Evolutionary conservation across 2,888 invertebrate genomes (phyloP), one percentile per base, ranked within the genome.

Genomic region (Perithous albicinctus): DNA sequence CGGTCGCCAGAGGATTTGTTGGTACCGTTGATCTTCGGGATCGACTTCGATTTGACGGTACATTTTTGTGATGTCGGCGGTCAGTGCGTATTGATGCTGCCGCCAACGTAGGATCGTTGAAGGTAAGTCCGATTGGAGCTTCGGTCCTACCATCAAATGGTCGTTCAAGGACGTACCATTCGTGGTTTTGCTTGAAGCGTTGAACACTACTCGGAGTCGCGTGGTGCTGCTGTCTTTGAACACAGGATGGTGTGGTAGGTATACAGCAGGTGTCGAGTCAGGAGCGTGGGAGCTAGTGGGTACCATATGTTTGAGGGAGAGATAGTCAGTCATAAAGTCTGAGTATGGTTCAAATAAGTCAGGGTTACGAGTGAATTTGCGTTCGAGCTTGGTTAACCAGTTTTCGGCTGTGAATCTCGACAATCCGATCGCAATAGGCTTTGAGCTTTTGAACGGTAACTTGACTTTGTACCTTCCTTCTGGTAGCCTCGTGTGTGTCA

Each of bases 391-490:
- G 15, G 77, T 72, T 35, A 89, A 86, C 69, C 88, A 78, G 69
- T 87, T 87, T 20, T 79, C 29, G 7, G 89, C 88, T 5, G 80
- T 80, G 12, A 80, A 38, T 41, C 79, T 76, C 5, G 88, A 87
- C 10, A 84, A 78, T 4, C 86, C 85, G 56, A 88, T 78, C 8
- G 26, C 15, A 35, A 54, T 43, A 7, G 74, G 43, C 18, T 75
- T 59, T 26, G 80, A 32, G 38, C 78, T 74, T 41, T 78, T 86
- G 63, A 87, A 84, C 8, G 88, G 89, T 15, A 88, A 73, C 38
- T 64, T 80, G 12, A 88, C 87, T 8, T 79, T 69, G 80, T 88
- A 90, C 66, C 84, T 78, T 0, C 88, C 88, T 7, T 78, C 78
- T 10, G 51, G 43, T 76, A 87, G 78, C 18, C 86, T 76, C 26